Conservation (phyloP, 2,797 vertebrate genomes). For the Myotis findleyi region DNA sequence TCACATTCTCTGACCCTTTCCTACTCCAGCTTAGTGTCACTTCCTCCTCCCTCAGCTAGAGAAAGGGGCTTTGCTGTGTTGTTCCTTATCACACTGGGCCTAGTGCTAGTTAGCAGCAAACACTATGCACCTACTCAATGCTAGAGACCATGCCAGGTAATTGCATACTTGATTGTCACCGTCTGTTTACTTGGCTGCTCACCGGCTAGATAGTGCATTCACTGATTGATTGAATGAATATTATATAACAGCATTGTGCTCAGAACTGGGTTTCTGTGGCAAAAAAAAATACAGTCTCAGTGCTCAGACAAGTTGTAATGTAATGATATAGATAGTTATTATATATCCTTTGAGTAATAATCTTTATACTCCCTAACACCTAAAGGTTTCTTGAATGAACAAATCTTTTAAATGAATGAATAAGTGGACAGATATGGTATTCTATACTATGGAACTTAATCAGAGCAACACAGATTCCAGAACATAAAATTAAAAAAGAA, state of each 20-base stretch:
- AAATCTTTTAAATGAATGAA: background rate
- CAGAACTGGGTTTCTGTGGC: background rate
- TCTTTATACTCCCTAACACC: background rate
- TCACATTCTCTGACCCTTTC: background rate
- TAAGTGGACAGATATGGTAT: background rate
- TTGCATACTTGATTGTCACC: background rate
- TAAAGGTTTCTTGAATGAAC: slow-evolving; percentile 1
- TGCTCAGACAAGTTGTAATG: background rate
- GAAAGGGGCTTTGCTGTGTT: background rate
- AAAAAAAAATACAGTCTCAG: background rate
- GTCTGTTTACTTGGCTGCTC: background rate
- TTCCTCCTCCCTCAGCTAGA: background rate
- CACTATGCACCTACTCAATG: background rate
- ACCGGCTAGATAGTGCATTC: background rate
- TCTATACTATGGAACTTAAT: background rate
- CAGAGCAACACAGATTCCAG: background rate
- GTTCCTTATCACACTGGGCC: background rate
- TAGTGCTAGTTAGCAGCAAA: background rate
- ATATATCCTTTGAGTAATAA: background rate
- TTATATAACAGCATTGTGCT: background rate
- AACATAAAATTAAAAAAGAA: background rate
- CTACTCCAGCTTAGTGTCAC: background rate
- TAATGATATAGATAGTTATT: background rate
- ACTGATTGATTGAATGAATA: background rate
- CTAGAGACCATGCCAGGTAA: background rate